These are phyloP conservation scores for Pogonocichla stellata DNA, from an alignment of 2,113 vertebrate genomes.

Conservation along the genomic window DNA sequence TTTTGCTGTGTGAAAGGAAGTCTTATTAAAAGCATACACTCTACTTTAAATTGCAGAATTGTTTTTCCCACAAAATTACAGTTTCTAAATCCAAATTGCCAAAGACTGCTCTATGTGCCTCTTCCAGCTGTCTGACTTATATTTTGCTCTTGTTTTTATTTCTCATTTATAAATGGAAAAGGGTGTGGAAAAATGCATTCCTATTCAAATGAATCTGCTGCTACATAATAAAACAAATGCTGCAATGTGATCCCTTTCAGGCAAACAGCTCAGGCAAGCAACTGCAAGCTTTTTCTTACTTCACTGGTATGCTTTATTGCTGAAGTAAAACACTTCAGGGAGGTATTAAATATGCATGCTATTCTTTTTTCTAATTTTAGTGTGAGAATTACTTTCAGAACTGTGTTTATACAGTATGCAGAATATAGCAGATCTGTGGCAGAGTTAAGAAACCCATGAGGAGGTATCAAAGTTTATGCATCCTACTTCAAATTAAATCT, in stretches of 20 bases:
- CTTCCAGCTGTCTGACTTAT: not conserved
- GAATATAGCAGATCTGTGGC: not conserved
- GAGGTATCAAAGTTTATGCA: constrained; percentile 44
- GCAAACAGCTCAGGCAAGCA: constrained; percentile 27
- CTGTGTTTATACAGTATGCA: constrained; percentile 44
- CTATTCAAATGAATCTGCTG: constrained; percentile 31
- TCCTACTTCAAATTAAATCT: constrained; percentile 48
- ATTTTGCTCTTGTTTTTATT: not conserved
- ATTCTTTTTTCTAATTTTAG: constrained; percentile 42
- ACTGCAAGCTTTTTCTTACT: constrained; percentile 19
- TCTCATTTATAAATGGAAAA: not conserved
- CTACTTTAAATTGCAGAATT: not conserved
- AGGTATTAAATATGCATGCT: constrained; percentile 45
- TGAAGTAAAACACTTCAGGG: constrained; percentile 45
- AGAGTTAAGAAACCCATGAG: constrained; percentile 21
- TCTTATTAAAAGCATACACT: not conserved
- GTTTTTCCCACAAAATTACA: not conserved
- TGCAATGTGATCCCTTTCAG: constrained; percentile 38
- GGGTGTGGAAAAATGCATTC: not conserved
- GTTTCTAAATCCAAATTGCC: not conserved
- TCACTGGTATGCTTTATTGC: constrained; percentile 34
- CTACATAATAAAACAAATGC: constrained; percentile 55
- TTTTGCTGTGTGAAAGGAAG: constrained; percentile 15
- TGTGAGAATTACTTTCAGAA: constrained; percentile 49
- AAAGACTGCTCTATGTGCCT: not conserved